Conservation (phyloP, 1,140 invertebrate species). For the Conus betulinus region DNA sequence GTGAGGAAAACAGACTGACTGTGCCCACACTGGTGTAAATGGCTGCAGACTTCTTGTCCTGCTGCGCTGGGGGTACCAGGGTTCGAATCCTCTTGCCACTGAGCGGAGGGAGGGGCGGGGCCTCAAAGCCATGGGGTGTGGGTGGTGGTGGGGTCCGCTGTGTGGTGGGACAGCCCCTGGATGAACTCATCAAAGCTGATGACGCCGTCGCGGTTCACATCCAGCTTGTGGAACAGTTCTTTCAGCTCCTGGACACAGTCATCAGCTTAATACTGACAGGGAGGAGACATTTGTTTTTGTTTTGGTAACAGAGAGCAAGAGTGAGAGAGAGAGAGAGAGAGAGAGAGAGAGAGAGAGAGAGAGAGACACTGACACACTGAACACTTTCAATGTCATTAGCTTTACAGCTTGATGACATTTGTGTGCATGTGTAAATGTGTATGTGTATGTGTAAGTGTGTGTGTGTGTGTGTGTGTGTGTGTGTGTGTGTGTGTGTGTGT, state of each 20-base stretch:
- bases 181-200: slow-evolving; percentile 84
- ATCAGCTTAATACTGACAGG: no score
- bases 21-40: slow-evolving; percentile 6
- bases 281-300: no score
- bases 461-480: no score
- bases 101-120: background rate
- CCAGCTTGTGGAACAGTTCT: slow-evolving; percentile 83
- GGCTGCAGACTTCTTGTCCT: background rate
- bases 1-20: slow-evolving; percentile 9
- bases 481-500: no score
- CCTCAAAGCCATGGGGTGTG: slow-evolving; percentile 8
- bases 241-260: slow-evolving; percentile 76
- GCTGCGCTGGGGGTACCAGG: background rate
- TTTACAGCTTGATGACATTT: no score
- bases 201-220: slow-evolving; percentile 81
- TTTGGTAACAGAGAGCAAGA: no score
- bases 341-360: no score
- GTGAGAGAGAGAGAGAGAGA: no score
- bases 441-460: no score
- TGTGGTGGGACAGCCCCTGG: slow-evolving; percentile 79
- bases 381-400: no score
- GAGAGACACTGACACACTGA: no score
- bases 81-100: background rate
- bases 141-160: slow-evolving; percentile 15
- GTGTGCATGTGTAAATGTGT: no score